Evolutionary conservation across 2,797 vertebrate species (phyloP), one percentile per base, ranked within the genome.

Genomic region (Cyprinella venusta): DNA sequence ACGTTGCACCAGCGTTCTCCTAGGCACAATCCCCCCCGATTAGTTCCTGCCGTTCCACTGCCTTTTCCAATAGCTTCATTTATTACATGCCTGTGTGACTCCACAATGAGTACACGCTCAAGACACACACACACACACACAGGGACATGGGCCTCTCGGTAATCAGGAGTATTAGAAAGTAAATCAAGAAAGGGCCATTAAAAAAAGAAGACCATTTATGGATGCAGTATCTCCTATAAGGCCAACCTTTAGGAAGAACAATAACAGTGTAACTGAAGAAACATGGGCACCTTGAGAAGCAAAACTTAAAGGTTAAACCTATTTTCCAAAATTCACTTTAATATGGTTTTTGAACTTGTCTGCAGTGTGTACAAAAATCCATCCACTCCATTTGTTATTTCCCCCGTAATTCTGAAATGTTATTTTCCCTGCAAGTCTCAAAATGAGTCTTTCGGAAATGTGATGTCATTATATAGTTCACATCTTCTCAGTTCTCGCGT

Each of bases 1-100:
- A 76, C 83, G 80, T 77, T 81, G 74, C 76, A 2, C 79, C 67
- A 59, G 76, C 52, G 54, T 84, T 84, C 87, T 86, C 79, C 61
- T 85, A 84, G 86, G 85, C 86, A 79, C 82, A 84, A 85, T 85
- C 85, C 74, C 79, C 79, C 80, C 78, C 80, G 86, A 90, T 89
- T 90, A 90, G 88, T 84, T 84, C 82, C 79, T 84, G 72, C 83
- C 65, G 21, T 88, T 78, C 69, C 21, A 75, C 83, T 33, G 79
- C 72, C 42, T 80, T 84, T 84, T 76, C 84, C 84, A 64, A 89
- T 85, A 87, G 85, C 88, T 91, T 87, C 54, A 90, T 94, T 91
- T 90, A 88, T 90, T 91, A 88, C 89, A 88, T 78, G 86, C 71
- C 87, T 86, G 87, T 74, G 24, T 50, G 59, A 45, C 65, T 65